Percentiles rank a stretch among this genome's conserved stretches.
phyloP scores from a whole-genome alignment of 2,113 vertebrate species.

The Podocnemis expansa region DNA sequence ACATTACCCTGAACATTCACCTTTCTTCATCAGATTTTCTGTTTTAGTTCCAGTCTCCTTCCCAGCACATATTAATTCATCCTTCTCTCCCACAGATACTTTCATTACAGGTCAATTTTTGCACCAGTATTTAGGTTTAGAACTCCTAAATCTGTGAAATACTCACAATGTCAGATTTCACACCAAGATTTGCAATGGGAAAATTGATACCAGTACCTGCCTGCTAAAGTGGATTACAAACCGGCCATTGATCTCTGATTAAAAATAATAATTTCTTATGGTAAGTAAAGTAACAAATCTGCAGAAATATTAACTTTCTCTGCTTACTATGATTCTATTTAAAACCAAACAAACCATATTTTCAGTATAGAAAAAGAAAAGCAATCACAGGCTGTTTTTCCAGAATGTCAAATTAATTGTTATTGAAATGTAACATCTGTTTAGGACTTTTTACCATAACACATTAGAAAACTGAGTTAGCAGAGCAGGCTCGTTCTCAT shows the following conservation, averaged over 20 bases:
- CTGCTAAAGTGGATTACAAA: background rate
- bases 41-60: background rate
- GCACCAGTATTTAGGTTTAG: background rate
- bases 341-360: background rate
- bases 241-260: background rate
- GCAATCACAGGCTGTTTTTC: background rate
- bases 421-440: constrained; percentile 2
- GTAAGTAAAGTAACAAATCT: background rate
- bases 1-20: background rate
- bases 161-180: background rate
- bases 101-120: background rate
- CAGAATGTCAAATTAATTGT: background rate
- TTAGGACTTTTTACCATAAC: background rate
- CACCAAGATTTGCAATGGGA: background rate
- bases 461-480: background rate
- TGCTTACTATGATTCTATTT: background rate
- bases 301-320: background rate
- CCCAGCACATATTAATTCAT: background rate
- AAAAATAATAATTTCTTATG: background rate
- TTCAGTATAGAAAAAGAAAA: background rate
- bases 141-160: background rate
- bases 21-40: background rate
- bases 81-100: background rate
- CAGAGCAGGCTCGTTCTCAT: background rate
- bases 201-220: background rate